These are phyloP conservation scores for Oryzias celebensis DNA, from an alignment of 2,113 vertebrate genomes.

Conservation along the genomic window DNA sequence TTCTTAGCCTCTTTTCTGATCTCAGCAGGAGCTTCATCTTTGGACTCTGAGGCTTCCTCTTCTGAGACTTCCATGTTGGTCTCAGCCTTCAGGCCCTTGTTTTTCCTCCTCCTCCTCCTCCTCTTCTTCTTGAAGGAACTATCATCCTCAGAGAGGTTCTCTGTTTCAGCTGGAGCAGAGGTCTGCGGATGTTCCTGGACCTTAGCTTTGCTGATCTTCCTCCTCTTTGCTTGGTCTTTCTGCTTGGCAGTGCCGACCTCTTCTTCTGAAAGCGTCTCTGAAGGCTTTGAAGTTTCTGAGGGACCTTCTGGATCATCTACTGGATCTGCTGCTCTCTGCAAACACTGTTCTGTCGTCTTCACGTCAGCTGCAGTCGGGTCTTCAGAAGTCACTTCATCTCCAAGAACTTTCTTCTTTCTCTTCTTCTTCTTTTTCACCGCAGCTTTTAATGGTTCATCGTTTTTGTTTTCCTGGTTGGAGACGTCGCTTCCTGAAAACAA, in stretches of 20 bases:
- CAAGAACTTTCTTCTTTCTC: conserved; percentile 26
- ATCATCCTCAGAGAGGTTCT: background rate
- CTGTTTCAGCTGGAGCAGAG: background rate
- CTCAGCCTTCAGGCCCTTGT: background rate
- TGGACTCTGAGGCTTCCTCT: background rate
- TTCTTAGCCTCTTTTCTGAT: conserved; percentile 18
- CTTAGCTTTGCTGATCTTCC: background rate
- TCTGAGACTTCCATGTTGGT: background rate
- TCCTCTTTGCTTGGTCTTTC: background rate
- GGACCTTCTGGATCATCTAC: background rate
- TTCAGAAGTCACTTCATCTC: no score
- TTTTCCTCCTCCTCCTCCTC: conserved; percentile 33
- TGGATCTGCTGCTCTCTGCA: background rate
- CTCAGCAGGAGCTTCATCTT: background rate
- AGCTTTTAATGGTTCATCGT: background rate
- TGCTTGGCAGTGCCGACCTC: background rate
- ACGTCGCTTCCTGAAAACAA: conserved; percentile 25
- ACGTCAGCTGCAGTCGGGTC: background rate
- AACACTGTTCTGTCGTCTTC: background rate
- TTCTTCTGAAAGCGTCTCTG: no score
- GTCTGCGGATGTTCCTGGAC: background rate
- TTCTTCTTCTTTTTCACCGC: conserved; percentile 26
- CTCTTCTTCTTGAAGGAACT: conserved; percentile 3
- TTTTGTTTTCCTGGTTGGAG: background rate
- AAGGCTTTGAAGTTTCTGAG: no score